Percentiles rank a stretch among this genome's conserved stretches.
These are phyloP conservation scores for Dicrostonyx torquatus DNA, from an alignment of 2,797 vertebrate genomes.

Conservation along the genomic window DNA sequence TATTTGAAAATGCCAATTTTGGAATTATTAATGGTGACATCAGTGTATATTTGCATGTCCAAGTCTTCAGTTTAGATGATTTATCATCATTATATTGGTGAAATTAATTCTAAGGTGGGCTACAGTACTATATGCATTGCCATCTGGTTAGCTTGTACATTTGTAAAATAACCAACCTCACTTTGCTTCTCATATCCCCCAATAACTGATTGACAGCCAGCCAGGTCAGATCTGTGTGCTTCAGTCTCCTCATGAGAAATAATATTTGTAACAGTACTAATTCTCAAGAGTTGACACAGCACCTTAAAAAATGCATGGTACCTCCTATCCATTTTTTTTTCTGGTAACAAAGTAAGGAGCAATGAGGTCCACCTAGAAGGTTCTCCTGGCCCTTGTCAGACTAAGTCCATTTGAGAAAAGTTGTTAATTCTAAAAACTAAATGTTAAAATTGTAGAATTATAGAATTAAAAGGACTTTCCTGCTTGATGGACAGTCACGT, in stretches of 20 bases:
- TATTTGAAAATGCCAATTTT: slow-evolving; percentile 5
- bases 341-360: neutral
- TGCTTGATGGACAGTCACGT: neutral
- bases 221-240: neutral
- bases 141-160: neutral
- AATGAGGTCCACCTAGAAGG: neutral
- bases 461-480: neutral
- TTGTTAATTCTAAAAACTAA: neutral
- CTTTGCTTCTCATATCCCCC: neutral
- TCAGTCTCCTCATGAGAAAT: neutral
- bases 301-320: neutral
- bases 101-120: neutral
- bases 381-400: neutral
- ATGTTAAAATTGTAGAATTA: too few species aligned
- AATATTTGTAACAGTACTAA: neutral
- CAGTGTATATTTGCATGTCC: neutral
- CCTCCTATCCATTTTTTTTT: neutral
- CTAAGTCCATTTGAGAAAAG: neutral
- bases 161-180: neutral
- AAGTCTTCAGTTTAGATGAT: neutral
- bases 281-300: neutral
- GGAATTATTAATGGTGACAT: neutral
- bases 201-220: neutral
- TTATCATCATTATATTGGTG: slow-evolving; percentile 7
- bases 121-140: neutral